phyloP scores from a whole-genome alignment of 2,113 vertebrate species.

The Gambusia holbrooki region DNA sequence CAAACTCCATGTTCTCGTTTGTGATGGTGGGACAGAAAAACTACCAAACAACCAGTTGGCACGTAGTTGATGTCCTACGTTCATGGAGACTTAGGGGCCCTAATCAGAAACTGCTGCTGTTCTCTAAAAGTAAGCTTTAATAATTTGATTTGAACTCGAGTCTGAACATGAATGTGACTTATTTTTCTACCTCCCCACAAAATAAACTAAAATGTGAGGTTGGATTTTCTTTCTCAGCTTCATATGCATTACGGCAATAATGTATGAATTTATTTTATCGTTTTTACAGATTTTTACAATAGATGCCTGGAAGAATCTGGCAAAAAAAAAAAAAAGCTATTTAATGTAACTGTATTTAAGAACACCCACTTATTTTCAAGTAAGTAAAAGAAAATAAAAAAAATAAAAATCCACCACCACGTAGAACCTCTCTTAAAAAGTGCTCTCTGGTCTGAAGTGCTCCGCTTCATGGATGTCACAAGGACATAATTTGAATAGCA shows the following conservation, averaged over 20 bases:
- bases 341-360: neutral
- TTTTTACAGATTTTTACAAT: too few relatives aligned
- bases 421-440: neutral
- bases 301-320: too few relatives aligned
- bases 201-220: too few relatives aligned
- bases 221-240: too few relatives aligned
- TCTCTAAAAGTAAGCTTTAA: neutral
- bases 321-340: neutral
- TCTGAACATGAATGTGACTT: neutral
- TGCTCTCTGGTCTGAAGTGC: constrained; percentile 2
- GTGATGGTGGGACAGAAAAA: neutral
- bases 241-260: too few relatives aligned
- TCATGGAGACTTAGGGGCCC: neutral
- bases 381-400: neutral
- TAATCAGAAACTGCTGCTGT: neutral
- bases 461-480: constrained; percentile 23
- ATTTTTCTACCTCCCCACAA: too few relatives aligned
- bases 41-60: too few relatives aligned
- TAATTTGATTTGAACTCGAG: neutral
- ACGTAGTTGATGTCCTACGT: neutral
- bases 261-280: too few relatives aligned
- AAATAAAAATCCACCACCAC: neutral
- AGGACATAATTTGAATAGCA: constrained; percentile 31
- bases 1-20: neutral
- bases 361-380: neutral